Conservation (phyloP, 2,797 vertebrate genomes). For the Momotus momota region DNA sequence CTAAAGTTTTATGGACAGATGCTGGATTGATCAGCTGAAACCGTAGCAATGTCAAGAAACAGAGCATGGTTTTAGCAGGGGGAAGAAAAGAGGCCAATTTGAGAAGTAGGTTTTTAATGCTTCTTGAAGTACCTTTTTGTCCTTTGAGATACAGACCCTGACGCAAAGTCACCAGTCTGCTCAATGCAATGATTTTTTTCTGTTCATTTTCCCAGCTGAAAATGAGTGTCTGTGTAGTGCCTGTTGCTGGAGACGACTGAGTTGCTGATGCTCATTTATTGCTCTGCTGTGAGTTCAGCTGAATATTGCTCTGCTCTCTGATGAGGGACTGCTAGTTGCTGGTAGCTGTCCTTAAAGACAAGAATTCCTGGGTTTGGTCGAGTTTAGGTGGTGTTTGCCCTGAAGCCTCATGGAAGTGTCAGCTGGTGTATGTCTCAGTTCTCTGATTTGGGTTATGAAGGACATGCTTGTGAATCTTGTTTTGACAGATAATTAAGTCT, state of each 20-base stretch:
- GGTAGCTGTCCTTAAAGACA: neutral
- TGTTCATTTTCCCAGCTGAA: neutral
- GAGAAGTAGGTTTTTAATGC: neutral
- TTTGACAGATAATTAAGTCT: neutral
- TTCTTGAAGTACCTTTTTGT: neutral
- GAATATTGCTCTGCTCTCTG: neutral
- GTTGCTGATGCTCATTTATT: neutral
- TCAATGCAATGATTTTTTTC: neutral
- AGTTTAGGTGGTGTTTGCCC: neutral
- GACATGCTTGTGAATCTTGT: neutral
- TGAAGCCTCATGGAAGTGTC: neutral
- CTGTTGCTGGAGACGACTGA: neutral
- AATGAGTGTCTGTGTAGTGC: neutral
- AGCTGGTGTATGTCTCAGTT: rapidly evolving
- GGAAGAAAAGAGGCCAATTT: neutral
- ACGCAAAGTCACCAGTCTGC: neutral
- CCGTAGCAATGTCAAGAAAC: neutral
- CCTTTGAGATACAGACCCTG: neutral
- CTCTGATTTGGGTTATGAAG: neutral
- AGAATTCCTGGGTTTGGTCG: neutral
- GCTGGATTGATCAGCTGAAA: neutral
- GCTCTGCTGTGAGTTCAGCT: neutral
- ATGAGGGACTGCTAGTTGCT: neutral
- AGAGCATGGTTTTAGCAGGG: neutral
- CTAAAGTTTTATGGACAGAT: neutral